Percentiles rank a stretch among this genome's conserved stretches.
phyloP scores from a whole-genome alignment of 2,113 vertebrate species.

The Serilophus lunatus region DNA sequence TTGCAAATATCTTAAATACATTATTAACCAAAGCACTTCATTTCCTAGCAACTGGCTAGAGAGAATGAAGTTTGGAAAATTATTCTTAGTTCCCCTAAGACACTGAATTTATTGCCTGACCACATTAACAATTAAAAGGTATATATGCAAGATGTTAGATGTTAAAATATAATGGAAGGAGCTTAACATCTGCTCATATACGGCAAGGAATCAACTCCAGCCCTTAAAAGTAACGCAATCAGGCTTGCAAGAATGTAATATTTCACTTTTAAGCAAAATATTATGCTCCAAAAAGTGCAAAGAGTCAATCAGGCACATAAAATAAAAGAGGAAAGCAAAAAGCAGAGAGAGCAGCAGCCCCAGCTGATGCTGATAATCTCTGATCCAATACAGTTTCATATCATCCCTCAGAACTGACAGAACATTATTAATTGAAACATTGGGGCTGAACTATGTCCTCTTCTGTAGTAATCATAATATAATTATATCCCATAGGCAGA shows the following conservation, averaged over 20 bases:
- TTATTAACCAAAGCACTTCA: conserved; percentile 7
- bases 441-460: conserved; percentile 4
- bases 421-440: conserved; percentile 65
- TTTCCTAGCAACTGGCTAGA: conserved; percentile 18
- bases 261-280: conserved; percentile 22
- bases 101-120: conserved; percentile 28
- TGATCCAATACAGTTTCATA: background rate
- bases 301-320: background rate
- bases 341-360: background rate
- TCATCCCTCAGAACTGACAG: conserved; percentile 46
- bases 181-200: conserved; percentile 14
- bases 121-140: conserved; percentile 62
- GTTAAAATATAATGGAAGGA: conserved; percentile 20
- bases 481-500: conserved; percentile 56
- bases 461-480: conserved; percentile 1
- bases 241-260: background rate
- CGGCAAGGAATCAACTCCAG: background rate
- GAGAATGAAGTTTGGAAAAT: conserved; percentile 46
- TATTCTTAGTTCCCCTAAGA: conserved; percentile 43
- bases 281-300: background rate
- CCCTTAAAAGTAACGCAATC: conserved; percentile 29
- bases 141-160: conserved; percentile 27
- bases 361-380: conserved; percentile 1
- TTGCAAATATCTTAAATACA: conserved; percentile 8
- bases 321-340: background rate